Evolutionary conservation across 2,888 invertebrate species (phyloP), one percentile per base, ranked within the genome.

Genomic region (Amphiduros pacificus): DNA sequence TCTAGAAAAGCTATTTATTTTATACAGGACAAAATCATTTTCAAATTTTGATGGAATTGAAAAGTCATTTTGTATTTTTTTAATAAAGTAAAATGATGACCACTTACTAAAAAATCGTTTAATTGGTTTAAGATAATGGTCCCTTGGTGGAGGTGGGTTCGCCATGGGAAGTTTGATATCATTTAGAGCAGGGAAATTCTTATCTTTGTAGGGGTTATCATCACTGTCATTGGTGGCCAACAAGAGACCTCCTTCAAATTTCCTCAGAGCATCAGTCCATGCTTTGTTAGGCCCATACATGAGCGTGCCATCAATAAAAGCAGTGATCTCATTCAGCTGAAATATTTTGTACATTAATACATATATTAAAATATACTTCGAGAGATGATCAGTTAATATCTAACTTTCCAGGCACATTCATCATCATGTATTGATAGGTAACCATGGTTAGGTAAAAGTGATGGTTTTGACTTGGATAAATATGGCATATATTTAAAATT

Each of bases 291-390:
- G 85, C 1, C 87, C 88, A 74, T 88, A 88, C 62, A 87, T 83
- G n/a, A 87, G 79, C 14, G 86, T 87, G 1, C 87, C 88, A 73
- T 88, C 88, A 50, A 88, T 77, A 76, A 83, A 88, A 0, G 88
- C 86, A 5, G 87, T 87, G 59, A 87, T 87, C 77, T 87, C 86
- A 73, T 88, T 88, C 53, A 87, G 71, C 87, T 87, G 68, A 2
- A 63, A 61, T 14, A 49, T 22, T 24, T 32, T 1, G 40, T 5
- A 9, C n/a, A n/a, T n/a, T n/a, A n/a, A n/a, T n/a, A n/a, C n/a
- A n/a, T n/a, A n/a, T n/a, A n/a, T n/a, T n/a, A n/a, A n/a, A n/a
- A n/a, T n/a, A n/a, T n/a, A n/a, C n/a, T n/a, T n/a, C n/a, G n/a
- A n/a, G n/a, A n/a, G n/a, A n/a, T n/a, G n/a, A n/a, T n/a, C n/a